phyloP scores from a whole-genome alignment of 2,113 vertebrate genomes.

The Coracopsis vasa region DNA sequence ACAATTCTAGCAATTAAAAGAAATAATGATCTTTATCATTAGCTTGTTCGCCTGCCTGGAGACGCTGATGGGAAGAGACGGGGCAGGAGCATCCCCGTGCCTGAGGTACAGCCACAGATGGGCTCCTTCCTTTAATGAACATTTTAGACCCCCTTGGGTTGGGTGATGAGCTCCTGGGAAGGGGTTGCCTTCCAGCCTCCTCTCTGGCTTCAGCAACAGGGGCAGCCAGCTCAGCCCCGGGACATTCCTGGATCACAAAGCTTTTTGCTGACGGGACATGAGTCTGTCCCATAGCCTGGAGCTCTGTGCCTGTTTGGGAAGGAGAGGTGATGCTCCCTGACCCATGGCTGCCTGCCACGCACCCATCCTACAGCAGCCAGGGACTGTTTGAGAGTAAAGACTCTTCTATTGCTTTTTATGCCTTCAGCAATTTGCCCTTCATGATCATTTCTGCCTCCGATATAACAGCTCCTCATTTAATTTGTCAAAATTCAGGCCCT shows the following conservation, averaged over 20 bases:
- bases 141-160: background rate
- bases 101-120: fast-evolving
- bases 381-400: background rate
- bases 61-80: background rate
- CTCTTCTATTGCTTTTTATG: background rate
- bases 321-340: background rate
- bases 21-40: background rate
- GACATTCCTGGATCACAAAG: background rate
- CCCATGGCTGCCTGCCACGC: background rate
- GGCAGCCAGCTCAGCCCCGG: background rate
- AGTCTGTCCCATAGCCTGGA: background rate
- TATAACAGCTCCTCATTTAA: background rate
- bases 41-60: background rate
- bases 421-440: background rate
- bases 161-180: background rate
- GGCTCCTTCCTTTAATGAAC: background rate
- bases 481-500: background rate
- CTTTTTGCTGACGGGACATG: fast-evolving
- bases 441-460: background rate
- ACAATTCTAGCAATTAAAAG: background rate
- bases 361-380: background rate
- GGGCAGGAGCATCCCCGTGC: background rate
- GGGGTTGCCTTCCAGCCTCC: background rate
- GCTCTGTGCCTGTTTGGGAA: fast-evolving
- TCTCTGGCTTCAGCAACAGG: background rate